These are phyloP conservation scores for Gadopsis bispinosus DNA, from an alignment of 2,797 vertebrate genomes.

Conservation along the genomic window DNA sequence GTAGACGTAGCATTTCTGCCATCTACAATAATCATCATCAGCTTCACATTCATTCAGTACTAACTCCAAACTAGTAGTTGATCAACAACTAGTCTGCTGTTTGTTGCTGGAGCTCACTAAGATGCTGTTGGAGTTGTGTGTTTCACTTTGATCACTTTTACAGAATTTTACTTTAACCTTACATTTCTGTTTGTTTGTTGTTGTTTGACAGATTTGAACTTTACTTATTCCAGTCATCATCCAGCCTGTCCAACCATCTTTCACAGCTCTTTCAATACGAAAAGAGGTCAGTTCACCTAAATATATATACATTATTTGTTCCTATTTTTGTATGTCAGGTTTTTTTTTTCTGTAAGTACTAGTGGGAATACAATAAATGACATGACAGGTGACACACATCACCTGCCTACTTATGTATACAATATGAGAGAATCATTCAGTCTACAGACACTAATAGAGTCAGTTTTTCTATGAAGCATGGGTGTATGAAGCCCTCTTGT, in stretches of 20 bases:
- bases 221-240: not conserved
- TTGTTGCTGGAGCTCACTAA: not conserved
- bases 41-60: not conserved
- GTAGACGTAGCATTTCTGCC: not conserved
- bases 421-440: not conserved
- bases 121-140: not conserved
- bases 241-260: not conserved
- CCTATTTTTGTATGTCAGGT: not conserved
- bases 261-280: not conserved
- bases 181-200: not conserved
- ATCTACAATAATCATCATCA: not conserved
- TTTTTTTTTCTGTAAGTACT: not conserved
- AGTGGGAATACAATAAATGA: not conserved
- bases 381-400: no score
- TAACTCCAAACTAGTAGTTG: not conserved
- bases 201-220: not conserved
- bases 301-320: not conserved
- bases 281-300: not conserved
- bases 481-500: slow-evolving; percentile 75
- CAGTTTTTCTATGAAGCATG: slow-evolving; percentile 26
- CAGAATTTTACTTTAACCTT: not conserved
- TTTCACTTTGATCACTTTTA: not conserved
- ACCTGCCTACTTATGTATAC: not conserved
- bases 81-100: not conserved
- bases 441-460: not conserved